Conservation (phyloP, 2,113 vertebrate genomes). For the Prietella phreatophila region DNA sequence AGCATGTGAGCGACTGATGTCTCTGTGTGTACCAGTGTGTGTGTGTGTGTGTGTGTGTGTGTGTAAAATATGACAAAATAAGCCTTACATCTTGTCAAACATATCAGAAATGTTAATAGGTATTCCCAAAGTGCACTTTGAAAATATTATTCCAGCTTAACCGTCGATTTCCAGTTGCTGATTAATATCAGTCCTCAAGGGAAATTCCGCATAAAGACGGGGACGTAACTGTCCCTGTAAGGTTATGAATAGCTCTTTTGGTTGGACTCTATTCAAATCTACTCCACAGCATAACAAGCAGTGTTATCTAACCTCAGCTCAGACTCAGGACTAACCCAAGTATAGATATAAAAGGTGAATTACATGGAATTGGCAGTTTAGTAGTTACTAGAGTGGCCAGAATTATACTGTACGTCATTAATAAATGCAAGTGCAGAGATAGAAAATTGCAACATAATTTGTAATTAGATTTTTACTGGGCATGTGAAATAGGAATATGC, state of each 20-base stretch:
- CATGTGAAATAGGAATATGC: not conserved
- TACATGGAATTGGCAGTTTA: not conserved
- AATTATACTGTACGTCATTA: not conserved
- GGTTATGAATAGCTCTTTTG: constrained; percentile 25
- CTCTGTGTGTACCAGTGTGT: not conserved
- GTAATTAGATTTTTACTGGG: not conserved
- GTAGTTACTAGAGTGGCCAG: not conserved
- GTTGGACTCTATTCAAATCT: not conserved
- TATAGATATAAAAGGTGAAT: not conserved
- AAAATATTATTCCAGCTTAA: not conserved
- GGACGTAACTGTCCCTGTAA: not conserved
- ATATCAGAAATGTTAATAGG: not conserved
- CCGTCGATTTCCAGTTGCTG: not conserved
- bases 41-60: not conserved
- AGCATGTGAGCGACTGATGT: not conserved
- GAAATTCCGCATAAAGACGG: constrained; percentile 18
- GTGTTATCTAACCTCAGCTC: not conserved
- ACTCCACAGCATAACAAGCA: not conserved
- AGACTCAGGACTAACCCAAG: not conserved
- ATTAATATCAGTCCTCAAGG: constrained; percentile 25
- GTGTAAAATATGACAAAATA: not conserved
- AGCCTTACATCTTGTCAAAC: not conserved
- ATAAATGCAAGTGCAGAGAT: too few species aligned
- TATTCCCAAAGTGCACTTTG: not conserved
- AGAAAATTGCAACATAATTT: not conserved